Conservation (phyloP, 2,888 invertebrate genomes). For the Ceraclea dissimilis region DNA sequence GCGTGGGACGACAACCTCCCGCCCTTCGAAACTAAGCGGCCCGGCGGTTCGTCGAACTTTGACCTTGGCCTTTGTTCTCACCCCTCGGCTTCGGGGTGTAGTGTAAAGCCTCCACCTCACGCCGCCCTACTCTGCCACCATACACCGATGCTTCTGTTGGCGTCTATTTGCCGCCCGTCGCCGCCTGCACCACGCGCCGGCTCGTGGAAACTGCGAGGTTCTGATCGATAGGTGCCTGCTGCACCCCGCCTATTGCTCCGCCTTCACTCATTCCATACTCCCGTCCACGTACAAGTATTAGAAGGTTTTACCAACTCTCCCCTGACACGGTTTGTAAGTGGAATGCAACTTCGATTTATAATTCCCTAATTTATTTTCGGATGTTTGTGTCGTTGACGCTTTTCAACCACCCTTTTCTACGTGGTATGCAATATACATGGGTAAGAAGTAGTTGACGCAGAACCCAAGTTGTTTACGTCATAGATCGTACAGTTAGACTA, state of each 20-base stretch:
- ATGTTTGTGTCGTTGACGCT: no score
- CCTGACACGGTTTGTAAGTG: neutral
- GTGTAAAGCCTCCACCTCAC: conserved; percentile 36
- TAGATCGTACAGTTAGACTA: no score
- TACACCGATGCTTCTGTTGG: conserved; percentile 32
- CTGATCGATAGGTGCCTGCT: conserved; percentile 11
- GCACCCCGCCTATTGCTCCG: conserved; percentile 5
- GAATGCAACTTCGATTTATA: no score
- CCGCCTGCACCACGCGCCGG: conserved; percentile 25
- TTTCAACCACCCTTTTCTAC: no score
- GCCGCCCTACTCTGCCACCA: conserved; percentile 36
- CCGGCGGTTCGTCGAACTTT: conserved; percentile 21
- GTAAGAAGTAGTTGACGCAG: no score
- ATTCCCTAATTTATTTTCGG: no score
- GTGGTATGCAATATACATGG: no score
- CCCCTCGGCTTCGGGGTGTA: conserved; percentile 35
- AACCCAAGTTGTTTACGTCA: no score
- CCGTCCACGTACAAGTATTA: conserved; percentile 7
- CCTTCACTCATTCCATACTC: neutral
- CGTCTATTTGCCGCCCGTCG: conserved; percentile 29
- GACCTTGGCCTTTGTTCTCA: conserved; percentile 32
- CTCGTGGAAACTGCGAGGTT: conserved; percentile 4
- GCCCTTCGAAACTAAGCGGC: conserved; percentile 10
- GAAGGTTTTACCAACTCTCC: conserved; percentile 22
- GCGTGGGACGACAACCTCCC: conserved; percentile 11